Percentiles rank a stretch among this genome's conserved stretches.
These are phyloP conservation scores for Aphelinus atriplicis DNA, from an alignment of 1,140 invertebrate species.

Conservation along the genomic window DNA sequence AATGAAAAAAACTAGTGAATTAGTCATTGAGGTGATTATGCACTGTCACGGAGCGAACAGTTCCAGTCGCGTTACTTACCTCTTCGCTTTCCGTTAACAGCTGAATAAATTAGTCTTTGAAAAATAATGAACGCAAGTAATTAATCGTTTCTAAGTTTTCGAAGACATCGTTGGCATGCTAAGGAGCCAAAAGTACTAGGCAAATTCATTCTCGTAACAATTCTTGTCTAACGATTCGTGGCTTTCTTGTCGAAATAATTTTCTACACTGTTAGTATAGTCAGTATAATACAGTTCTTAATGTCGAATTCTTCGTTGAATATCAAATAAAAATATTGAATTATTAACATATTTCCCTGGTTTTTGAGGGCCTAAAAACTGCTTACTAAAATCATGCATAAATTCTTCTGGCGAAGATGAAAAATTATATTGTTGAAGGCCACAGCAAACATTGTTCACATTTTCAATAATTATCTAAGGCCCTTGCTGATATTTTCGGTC, in stretches of 20 bases:
- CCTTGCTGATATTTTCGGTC: no score
- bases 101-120: conserved; percentile 57
- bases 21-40: conserved; percentile 22
- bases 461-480: no score
- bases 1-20: not conserved
- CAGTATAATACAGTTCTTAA: no score
- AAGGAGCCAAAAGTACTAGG: conserved; percentile 41
- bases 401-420: no score
- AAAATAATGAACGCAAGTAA: conserved; percentile 58
- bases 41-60: conserved; percentile 3
- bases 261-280: no score
- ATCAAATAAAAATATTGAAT: no score
- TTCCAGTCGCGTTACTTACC: not conserved
- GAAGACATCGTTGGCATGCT: conserved; percentile 52
- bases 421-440: no score
- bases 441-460: no score
- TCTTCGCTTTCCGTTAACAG: conserved; percentile 46
- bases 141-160: conserved; percentile 53
- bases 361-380: no score
- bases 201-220: not conserved
- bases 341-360: no score
- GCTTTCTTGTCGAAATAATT: not conserved
- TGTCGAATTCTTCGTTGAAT: no score
- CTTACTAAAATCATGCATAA: no score
- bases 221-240: not conserved